phyloP scores from a whole-genome alignment of 1,140 invertebrate species.

The Brachionus asplanchnoidis region DNA sequence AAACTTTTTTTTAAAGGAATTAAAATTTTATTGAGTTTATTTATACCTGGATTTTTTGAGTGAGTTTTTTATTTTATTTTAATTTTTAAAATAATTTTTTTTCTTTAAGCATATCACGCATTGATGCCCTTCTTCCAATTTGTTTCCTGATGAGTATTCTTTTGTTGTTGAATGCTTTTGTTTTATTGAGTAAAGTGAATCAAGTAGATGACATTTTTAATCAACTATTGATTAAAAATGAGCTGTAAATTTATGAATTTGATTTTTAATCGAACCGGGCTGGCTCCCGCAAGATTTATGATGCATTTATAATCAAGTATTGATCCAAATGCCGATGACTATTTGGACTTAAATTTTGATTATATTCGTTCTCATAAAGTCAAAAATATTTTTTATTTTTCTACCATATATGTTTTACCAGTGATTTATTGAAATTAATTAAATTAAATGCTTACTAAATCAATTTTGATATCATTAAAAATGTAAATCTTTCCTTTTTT shows the following conservation, averaged over 20 bases:
- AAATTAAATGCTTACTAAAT: neutral
- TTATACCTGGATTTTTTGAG: constrained; percentile 40
- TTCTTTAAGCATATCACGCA: constrained; percentile 15
- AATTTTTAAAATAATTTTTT: constrained; percentile 8
- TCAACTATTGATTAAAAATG: constrained; percentile 2
- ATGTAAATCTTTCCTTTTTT: neutral
- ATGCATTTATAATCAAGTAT: neutral
- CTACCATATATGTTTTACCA: neutral
- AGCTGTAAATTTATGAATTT: neutral
- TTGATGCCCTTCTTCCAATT: constrained; percentile 37
- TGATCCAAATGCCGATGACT: neutral
- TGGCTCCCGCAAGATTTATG: neutral
- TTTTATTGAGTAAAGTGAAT: constrained; percentile 32
- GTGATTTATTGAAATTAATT: neutral
- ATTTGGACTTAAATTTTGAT: neutral
- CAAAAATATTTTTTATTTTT: neutral
- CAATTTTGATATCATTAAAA: neutral
- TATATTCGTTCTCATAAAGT: neutral
- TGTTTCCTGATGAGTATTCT: constrained; percentile 36
- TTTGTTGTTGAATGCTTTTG: constrained; percentile 37
- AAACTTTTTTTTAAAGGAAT: neutral
- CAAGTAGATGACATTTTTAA: constrained; percentile 38
- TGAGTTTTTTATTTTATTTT: neutral
- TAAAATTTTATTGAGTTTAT: constrained; percentile 23
- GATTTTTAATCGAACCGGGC: neutral